Percentiles rank a stretch among this genome's conserved stretches.
Evolutionary conservation across 2,888 invertebrate genomes (phyloP).

Genomic region (Bruchidius siliquastri): DNA sequence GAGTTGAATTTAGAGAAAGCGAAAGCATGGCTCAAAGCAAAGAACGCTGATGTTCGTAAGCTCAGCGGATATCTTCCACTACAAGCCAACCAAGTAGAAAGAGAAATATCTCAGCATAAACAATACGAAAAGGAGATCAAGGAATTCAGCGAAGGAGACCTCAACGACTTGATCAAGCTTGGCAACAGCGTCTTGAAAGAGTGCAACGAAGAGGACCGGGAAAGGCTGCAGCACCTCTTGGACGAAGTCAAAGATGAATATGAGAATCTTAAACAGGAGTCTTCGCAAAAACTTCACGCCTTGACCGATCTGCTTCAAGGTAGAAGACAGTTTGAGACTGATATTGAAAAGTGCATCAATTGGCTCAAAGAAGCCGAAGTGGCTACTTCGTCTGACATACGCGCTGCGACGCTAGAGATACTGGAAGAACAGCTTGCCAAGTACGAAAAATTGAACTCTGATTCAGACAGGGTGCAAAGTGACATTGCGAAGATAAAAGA

Average conservation of each 20-base stretch:
- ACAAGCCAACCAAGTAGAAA: conserved; percentile 76
- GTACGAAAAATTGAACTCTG: conserved; percentile 72
- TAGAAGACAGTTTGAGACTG: conserved; percentile 76
- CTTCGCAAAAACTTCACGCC: conserved; percentile 66
- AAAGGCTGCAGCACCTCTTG: conserved; percentile 60
- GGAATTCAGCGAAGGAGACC: conserved; percentile 68
- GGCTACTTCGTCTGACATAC: conserved; percentile 74
- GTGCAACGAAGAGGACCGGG: conserved; percentile 68
- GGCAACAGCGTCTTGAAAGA: conserved; percentile 75
- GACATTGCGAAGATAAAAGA: conserved; percentile 72
- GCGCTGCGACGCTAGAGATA: conserved; percentile 74
- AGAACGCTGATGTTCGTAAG: conserved; percentile 71
- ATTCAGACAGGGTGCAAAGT: conserved; percentile 65
- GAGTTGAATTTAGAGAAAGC: conserved; percentile 76
- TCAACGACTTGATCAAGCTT: conserved; percentile 72
- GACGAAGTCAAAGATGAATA: conserved; percentile 69
- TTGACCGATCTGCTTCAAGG: conserved; percentile 70
- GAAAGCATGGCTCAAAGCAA: conserved; percentile 74
- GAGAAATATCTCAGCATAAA: conserved; percentile 72
- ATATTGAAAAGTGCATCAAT: conserved; percentile 73
- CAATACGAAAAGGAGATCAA: conserved; percentile 71
- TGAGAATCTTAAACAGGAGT: conserved; percentile 66
- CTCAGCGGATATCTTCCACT: conserved; percentile 73
- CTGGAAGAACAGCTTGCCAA: conserved; percentile 85
- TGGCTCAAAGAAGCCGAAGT: conserved; percentile 92